A percentile compares a stretch with the other conserved stretches of the same genome.
These are phyloP conservation scores for Oreamnos americanus DNA, from an alignment of 2,113 vertebrate genomes.

Conservation along the genomic window DNA sequence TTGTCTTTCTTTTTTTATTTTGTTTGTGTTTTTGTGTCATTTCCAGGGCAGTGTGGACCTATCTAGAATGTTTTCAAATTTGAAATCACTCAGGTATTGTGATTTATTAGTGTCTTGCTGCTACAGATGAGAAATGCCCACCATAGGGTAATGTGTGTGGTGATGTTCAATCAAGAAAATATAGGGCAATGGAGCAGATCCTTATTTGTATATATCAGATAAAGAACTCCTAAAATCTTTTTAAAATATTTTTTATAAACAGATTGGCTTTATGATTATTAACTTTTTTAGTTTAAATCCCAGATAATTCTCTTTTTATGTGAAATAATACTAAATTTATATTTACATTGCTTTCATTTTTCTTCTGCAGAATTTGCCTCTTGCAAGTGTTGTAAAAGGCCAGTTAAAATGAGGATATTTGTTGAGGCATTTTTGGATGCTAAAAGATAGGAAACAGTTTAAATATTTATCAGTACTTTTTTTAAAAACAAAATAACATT, in stretches of 20 bases:
- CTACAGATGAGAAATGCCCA: constrained; percentile 48
- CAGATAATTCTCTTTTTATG: background rate
- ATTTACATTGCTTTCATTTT: background rate
- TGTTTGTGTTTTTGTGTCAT: background rate
- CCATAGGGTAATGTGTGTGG: background rate
- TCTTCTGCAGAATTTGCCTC: background rate
- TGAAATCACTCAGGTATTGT: constrained; percentile 59
- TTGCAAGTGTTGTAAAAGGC: background rate
- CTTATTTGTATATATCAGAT: background rate
- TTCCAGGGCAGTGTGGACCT: background rate
- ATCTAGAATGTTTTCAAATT: background rate
- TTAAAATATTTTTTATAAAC: background rate
- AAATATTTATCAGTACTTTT: background rate
- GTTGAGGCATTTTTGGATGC: background rate
- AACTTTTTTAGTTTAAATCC: background rate
- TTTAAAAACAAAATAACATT: background rate
- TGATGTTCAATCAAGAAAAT: constrained; percentile 34
- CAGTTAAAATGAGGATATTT: background rate
- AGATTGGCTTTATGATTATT: background rate
- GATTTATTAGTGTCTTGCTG: constrained; percentile 65
- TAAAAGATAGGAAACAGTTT: background rate
- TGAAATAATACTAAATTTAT: background rate
- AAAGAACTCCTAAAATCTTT: background rate
- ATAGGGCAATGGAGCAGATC: background rate
- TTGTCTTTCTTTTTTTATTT: background rate